Base-by-base conservation (phyloP, 2,113 vertebrate genomes). In the Agapornis roseicollis region DNA sequence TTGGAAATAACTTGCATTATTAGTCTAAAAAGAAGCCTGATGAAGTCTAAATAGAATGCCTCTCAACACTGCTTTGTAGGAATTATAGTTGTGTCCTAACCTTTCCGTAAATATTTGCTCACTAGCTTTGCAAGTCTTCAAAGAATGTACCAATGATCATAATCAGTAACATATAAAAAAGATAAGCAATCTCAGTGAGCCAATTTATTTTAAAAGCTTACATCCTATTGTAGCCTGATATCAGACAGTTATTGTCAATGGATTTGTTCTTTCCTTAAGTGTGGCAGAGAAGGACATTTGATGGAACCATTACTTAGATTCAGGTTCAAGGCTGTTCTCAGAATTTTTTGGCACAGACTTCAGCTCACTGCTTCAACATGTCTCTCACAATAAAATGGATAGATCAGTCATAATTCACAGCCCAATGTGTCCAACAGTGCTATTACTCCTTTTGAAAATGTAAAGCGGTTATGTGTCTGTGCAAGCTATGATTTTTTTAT, bases 81-180 rank as follows among this genome's bases (percentile, higher is more conserved):
- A 88, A 72, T 60, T 78, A 79, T 2, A 85, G 70, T 94, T 63
- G 64, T 61, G 41, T 93, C 61, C 71, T 78, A 60, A 94, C 64
- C 70, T 81, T 55, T 76, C 44, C 78, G 86, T 91, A 88, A 96
- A 91, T 96, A 91, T 92, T 96, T 95, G 69, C 94, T 93, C 35
- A 52, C 44, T 74, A 82, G 56, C 65, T 93, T 93, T 95, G 73
- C 76, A 96, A 64, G 53, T 84, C 79, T 92, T 95, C 56, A 61
- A 92, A 83, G 93, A 96, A 95, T 89, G 82, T 84, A 77, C 53
- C 71, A 77, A 80, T 85, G 65, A 88, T 91, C 89, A 74, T 91
- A 96, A 96, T 96, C 86, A 46, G 94, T 96, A 94, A 97, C 85
- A 39, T 90, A 95, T 96, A 91, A 97, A 97, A 94, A 91, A 91